phyloP scores from a whole-genome alignment of 2,113 vertebrate genomes.

The Beaufortia kweichowensis region DNA sequence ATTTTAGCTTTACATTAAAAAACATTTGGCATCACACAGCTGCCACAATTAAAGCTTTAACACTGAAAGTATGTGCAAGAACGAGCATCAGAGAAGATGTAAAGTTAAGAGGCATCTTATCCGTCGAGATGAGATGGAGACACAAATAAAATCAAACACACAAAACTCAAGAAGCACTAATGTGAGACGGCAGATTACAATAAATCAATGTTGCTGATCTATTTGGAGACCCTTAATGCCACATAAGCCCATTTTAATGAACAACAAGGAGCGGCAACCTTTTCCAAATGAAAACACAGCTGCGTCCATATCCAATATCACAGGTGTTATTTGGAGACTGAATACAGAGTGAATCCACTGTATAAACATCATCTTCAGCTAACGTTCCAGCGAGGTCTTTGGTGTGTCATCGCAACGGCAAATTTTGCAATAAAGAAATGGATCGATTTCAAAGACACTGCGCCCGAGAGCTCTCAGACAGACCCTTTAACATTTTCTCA shows the following conservation, averaged over 20 bases:
- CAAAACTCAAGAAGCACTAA: constrained; percentile 12
- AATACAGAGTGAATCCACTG: constrained; percentile 27
- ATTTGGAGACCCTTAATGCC: constrained; percentile 18
- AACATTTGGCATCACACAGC: too few species aligned
- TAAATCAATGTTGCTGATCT: constrained; percentile 37
- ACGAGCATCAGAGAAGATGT: neutral
- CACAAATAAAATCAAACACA: neutral
- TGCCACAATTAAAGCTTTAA: neutral
- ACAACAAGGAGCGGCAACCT: constrained; percentile 34
- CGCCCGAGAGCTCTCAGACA: constrained; percentile 16
- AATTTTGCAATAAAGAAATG: constrained; percentile 39
- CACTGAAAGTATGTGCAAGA: neutral
- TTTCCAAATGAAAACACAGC: constrained; percentile 37
- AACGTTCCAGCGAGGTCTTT: constrained; percentile 24
- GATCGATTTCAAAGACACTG: constrained; percentile 46
- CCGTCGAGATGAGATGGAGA: neutral
- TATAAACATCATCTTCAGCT: constrained; percentile 33
- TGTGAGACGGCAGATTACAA: constrained; percentile 31
- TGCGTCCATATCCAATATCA: constrained; percentile 29
- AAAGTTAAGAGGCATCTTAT: constrained; percentile 7
- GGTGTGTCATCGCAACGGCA: constrained; percentile 28
- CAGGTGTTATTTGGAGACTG: constrained; percentile 33
- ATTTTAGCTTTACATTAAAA: too few species aligned
- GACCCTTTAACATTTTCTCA: constrained; percentile 12
- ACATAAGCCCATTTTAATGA: constrained; percentile 46